A percentile compares a stretch with the other conserved stretches of the same genome.
These are phyloP conservation scores for Argyra leucocephala DNA, from an alignment of 2,888 invertebrate genomes.

Conservation along the genomic window DNA sequence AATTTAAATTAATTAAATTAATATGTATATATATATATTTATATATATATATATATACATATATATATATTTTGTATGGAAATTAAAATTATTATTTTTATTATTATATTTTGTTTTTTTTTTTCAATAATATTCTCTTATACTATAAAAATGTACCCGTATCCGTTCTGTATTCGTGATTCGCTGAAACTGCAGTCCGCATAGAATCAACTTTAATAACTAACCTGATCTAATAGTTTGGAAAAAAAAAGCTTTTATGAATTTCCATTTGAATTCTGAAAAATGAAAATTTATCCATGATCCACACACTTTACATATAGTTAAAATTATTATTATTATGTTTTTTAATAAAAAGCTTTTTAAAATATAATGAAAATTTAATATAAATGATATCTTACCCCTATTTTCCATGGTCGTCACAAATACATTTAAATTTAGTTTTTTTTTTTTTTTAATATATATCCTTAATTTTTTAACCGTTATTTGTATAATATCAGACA, in stretches of 20 bases:
- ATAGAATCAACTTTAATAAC: constrained; percentile 21
- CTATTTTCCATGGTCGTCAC: not conserved
- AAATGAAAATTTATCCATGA: not conserved
- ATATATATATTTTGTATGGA: constrained; percentile 5
- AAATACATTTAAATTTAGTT: not conserved
- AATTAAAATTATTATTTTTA: constrained; percentile 12
- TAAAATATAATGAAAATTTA: too few relatives aligned
- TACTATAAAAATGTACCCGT: constrained; percentile 32
- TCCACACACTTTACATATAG: too few relatives aligned
- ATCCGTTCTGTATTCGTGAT: constrained; percentile 44
- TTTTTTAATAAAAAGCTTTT: too few relatives aligned
- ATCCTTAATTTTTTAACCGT: not conserved
- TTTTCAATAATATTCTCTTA: constrained; percentile 22
- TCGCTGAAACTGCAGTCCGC: constrained; percentile 44
- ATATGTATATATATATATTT: not conserved
- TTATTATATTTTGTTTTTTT: too few relatives aligned
- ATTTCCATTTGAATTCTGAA: not conserved
- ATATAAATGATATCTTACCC: not conserved
- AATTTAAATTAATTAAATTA: too few relatives aligned
- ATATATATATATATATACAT: not conserved
- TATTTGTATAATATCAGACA: constrained; percentile 4
- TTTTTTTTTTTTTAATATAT: not conserved
- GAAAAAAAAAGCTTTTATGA: not conserved
- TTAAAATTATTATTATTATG: too few relatives aligned
- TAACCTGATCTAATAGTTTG: constrained; percentile 8